Evolutionary conservation across 2,888 invertebrate genomes (phyloP).

Genomic region (Notodonta dromedarius): DNA sequence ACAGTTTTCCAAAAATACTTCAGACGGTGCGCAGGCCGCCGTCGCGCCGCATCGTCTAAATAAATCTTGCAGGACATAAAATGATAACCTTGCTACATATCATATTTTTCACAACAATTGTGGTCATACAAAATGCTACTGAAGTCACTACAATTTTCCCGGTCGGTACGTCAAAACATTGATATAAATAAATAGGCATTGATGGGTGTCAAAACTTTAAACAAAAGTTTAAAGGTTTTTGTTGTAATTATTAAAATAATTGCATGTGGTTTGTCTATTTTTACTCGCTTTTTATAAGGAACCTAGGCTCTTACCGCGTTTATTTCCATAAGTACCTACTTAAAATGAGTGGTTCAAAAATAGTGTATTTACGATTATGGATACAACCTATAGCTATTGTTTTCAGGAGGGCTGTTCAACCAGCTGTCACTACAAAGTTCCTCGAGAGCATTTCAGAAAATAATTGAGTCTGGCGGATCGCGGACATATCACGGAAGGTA

Average conservation of each 20-base stretch:
- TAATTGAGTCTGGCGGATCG: conserved; percentile 48
- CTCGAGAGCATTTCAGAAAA: conserved; percentile 55
- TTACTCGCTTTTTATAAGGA: no score
- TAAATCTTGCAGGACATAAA: conserved; percentile 36
- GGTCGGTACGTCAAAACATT: conserved; percentile 59
- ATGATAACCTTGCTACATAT: conserved; percentile 40
- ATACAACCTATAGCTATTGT: conserved; percentile 15
- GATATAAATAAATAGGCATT: background rate
- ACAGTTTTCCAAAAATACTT: conserved; percentile 80
- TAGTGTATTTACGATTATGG: no score
- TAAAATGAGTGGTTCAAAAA: no score
- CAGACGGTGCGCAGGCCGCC: conserved; percentile 65
- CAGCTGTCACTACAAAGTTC: conserved; percentile 52
- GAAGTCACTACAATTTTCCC: conserved; percentile 54
- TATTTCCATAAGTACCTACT: no score
- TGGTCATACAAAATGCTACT: conserved; percentile 23
- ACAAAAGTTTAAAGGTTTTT: no score
- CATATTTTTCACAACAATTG: conserved; percentile 34
- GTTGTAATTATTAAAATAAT: no score
- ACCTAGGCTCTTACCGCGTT: no score
- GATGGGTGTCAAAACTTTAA: no score
- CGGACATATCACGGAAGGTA: conserved; percentile 58
- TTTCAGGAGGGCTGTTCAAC: conserved; percentile 81
- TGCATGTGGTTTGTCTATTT: no score
- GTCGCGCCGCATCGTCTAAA: conserved; percentile 55